These are phyloP conservation scores for Callospermophilus lateralis DNA, from an alignment of 2,113 vertebrate genomes.

Conservation along the genomic window DNA sequence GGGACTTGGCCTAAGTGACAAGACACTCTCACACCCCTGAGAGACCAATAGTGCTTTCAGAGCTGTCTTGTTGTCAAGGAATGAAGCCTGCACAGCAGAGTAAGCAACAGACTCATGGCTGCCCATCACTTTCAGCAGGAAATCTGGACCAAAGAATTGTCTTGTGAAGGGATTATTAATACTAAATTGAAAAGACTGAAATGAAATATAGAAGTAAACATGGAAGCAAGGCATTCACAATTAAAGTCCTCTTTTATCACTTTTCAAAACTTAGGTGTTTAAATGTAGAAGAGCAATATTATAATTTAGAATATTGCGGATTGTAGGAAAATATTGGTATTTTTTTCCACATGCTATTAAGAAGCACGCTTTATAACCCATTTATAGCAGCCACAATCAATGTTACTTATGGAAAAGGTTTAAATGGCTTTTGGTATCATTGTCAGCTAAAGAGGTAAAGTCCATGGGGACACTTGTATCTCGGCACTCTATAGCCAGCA, in stretches of 20 bases:
- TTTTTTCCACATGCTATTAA: neutral
- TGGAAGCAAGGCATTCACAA: neutral
- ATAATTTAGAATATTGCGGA: neutral
- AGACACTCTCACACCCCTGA: neutral
- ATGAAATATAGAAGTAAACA: neutral
- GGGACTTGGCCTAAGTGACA: neutral
- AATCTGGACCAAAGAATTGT: neutral
- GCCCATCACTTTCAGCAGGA: neutral
- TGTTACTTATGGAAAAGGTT: neutral
- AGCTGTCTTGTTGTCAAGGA: neutral
- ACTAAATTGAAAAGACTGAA: neutral
- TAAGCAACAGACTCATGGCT: neutral
- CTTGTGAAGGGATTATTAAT: neutral
- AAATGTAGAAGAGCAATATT: neutral
- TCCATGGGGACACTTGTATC: neutral
- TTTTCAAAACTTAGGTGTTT: neutral
- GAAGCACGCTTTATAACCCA: neutral
- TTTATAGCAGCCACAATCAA: neutral
- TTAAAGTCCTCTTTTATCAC: neutral
- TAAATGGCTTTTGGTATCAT: neutral
- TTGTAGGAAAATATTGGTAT: neutral
- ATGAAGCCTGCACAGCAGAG: neutral
- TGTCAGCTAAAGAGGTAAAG: neutral
- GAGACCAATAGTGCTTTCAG: neutral
- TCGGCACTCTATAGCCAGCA: rapidly evolving